Evolutionary conservation across 2,113 vertebrate genomes (phyloP), one percentile per base, ranked within the genome.

Genomic region (Megalops atlanticus): DNA sequence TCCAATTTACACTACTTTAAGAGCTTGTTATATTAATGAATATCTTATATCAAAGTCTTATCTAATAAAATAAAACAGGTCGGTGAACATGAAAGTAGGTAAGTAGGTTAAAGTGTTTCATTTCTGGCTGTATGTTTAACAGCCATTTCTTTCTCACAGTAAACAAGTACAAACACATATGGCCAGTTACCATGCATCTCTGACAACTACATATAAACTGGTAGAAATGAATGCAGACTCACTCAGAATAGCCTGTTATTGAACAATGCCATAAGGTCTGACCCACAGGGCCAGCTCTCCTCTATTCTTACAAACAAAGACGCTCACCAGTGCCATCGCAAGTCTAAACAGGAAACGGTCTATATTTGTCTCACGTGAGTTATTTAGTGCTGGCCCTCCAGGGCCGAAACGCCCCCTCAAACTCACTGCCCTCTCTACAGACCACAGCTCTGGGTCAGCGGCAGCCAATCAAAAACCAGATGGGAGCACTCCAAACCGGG

Each of bases 321-420:
- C 54, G 64, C 39, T 64, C 41, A 27, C 64, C 47, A 69, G 36
- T 71, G 40, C 54, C 39, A 31, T 58, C 16, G 0, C 40, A 3
- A 35, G 41, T 33, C 47, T 35, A 14, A 71, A 64, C 41, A 78
- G 54, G 54, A 68, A 68, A 68, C 27, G 77, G 52, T 68, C 77
- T 58, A 71, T 71, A 71, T 71, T 4, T 64, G 7, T 64, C 36
- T 31, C 38, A 39, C 54, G 36, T 40, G 77, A 15, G 58, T 4
- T 21, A 41, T 47, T 39, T 8, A 45, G 6, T 64, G 8, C 58
- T 64, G 58, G 2, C 58, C 41, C n/a, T n/a, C n/a, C n/a, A n/a
- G n/a, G n/a, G n/a, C n/a, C n/a, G n/a, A n/a, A n/a, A n/a, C n/a
- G n/a, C n/a, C n/a, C 27, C 33, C 27, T 8, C 58, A 35, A 43